Evolutionary conservation across 2,113 vertebrate species (phyloP).

Genomic region (Nansenia antarctica): DNA sequence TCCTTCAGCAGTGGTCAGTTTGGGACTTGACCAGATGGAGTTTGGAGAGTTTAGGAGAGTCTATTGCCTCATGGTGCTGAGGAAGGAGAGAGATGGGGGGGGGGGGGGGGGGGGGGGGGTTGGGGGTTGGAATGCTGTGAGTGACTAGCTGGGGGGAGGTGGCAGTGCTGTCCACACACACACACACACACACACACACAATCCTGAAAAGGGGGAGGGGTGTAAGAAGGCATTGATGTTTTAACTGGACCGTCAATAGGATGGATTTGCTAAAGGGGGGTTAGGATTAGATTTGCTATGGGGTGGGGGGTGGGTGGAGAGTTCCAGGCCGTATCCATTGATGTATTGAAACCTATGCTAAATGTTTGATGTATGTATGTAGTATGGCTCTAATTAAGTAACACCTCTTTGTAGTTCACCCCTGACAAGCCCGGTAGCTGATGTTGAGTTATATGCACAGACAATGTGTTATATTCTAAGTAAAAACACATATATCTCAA

Average conservation of each 20-base stretch:
- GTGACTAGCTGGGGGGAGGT: constrained; percentile 9
- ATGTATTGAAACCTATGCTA: constrained; percentile 2
- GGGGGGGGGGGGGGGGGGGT: constrained; percentile 9
- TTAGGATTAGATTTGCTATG: too few relatives aligned
- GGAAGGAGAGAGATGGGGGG: constrained; percentile 17
- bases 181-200: constrained; percentile 17
- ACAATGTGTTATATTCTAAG: neutral
- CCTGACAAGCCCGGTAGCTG: neutral
- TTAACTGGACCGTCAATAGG: constrained; percentile 28
- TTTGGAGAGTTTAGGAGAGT: constrained; percentile 41
- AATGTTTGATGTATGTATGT: constrained; percentile 1
- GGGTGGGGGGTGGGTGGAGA: neutral
- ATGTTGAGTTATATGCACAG: neutral
- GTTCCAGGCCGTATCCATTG: neutral
- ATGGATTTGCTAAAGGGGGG: constrained; percentile 21
- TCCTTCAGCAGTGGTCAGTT: constrained; percentile 38
- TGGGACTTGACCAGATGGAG: constrained; percentile 50
- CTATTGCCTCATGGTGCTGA: neutral
- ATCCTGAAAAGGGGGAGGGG: constrained; percentile 9
- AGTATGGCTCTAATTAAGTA: neutral
- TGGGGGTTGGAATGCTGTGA: constrained; percentile 32
- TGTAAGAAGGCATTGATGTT: constrained; percentile 21
- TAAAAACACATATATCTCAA: neutral
- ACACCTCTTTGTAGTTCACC: neutral
- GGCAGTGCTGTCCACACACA: neutral